These are phyloP conservation scores for Zele albiditarsus DNA, from an alignment of 2,888 invertebrate species.

Conservation along the genomic window DNA sequence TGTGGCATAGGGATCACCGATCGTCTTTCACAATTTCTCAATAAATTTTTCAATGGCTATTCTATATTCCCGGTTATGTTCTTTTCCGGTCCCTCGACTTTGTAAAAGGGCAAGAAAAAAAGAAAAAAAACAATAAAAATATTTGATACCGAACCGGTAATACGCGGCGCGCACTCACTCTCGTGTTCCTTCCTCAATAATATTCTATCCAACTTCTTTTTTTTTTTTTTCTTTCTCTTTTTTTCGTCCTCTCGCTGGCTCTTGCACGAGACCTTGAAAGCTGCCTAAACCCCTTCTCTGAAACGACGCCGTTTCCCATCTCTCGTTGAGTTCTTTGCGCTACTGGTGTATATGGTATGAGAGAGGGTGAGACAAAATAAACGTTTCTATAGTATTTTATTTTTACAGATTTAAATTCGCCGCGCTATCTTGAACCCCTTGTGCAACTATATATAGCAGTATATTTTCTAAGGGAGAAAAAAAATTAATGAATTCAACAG, in stretches of 20 bases:
- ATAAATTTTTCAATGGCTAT: conserved; percentile 59
- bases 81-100: conserved; percentile 24
- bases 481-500: not conserved
- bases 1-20: conserved; percentile 47
- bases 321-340: not conserved
- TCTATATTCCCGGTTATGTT: conserved; percentile 28
- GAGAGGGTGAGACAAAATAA: conserved; percentile 1
- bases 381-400: not conserved
- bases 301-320: not conserved
- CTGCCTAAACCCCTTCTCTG: conserved; percentile 11
- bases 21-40: conserved; percentile 64
- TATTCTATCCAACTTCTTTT: not conserved
- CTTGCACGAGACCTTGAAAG: conserved; percentile 16
- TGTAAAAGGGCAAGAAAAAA: conserved; percentile 13
- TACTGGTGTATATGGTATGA: not conserved
- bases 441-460: not conserved
- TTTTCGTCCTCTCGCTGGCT: not conserved
- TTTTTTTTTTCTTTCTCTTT: not conserved
- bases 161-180: not conserved
- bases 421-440: not conserved
- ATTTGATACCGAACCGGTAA: not conserved
- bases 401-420: not conserved
- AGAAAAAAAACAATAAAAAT: conserved; percentile 3
- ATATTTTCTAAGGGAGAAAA: not conserved
- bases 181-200: conserved; percentile 11